Evolutionary conservation across 2,888 invertebrate species (phyloP), one percentile per base, ranked within the genome.

Genomic region (Drosophila paucipuncta): DNA sequence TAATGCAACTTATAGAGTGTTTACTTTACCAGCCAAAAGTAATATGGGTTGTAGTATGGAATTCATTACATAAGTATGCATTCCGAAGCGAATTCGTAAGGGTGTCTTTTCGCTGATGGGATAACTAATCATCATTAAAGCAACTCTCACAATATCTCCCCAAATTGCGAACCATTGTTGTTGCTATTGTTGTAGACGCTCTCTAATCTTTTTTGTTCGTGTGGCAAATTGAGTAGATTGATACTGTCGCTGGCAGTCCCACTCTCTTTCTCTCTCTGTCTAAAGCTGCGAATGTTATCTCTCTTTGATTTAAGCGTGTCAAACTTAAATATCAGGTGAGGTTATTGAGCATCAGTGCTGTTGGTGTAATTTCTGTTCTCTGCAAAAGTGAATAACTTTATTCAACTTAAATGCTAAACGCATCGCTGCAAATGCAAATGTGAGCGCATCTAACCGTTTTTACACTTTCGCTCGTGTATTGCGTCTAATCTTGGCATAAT

Each of bases 391-490:
- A 11, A 2, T 4, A 25, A 2, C 6, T 25, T 18, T 16, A 7
- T 37, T 33, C 13, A 13, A 16, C 33, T n/a, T 5, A 7, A 28
- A 5, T 5, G 28, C 13, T 2, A 11, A 18, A 16, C 49, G 71
- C 61, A n/a, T 57, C 62, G 37, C n/a, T 5, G 43, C 61, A 30
- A 39, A 58, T 63, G 63, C 63, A 41, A 57, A 57, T 43, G 11
- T 11, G 18, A 13, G 25, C 11, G 37, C 35, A 58, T 18, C 31
- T 11, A 13, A 22, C 39, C 16, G 35, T 58, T 58, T 30, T 37
- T 57, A 50, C 43, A 76, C 76, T 76, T 78, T 78, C 81, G 68
- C 81, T 71, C 50, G 37, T 9, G n/a, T 50, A n/a, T 47, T 33
- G 52, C 16, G 64, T 55, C 60, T 52, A 69, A 78, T 79, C 58